Evolutionary conservation across 1,140 invertebrate genomes (phyloP).

Genomic region (Neomicropteryx cornuta): DNA sequence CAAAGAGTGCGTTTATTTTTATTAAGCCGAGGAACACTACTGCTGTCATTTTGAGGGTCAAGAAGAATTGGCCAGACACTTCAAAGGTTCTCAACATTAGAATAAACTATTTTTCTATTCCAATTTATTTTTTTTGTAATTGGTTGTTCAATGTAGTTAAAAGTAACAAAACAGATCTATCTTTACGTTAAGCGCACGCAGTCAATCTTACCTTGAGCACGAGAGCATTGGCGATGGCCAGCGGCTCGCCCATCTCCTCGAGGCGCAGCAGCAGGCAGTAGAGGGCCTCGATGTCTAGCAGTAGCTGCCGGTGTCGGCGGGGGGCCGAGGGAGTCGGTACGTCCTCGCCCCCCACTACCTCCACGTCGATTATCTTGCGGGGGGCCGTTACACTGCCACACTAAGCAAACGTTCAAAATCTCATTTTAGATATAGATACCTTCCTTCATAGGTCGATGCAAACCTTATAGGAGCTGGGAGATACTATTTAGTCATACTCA

Average conservation of each 20-base stretch:
- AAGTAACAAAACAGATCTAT: too few species aligned
- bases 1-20: too few species aligned
- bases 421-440: not conserved
- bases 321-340: constrained; percentile 26
- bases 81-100: too few species aligned
- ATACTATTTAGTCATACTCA: too few species aligned
- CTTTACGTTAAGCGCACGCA: too few species aligned
- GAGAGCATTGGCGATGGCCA: constrained; percentile 51
- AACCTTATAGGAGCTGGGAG: not conserved
- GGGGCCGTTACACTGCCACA: constrained; percentile 85
- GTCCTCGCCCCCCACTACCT: constrained; percentile 53
- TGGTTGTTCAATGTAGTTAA: too few species aligned
- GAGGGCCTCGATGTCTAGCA: constrained; percentile 71
- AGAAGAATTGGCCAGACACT: too few species aligned
- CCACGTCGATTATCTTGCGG: constrained; percentile 85
- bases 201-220: constrained; percentile 42
- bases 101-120: too few species aligned
- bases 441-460: not conserved
- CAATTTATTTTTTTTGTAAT: too few species aligned
- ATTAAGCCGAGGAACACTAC: too few species aligned
- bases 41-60: too few species aligned
- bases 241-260: constrained; percentile 61
- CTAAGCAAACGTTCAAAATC: too few species aligned
- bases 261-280: constrained; percentile 57
- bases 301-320: constrained; percentile 57